Conservation (phyloP, 2,797 vertebrate genomes). For the Myripristis murdjan region DNA sequence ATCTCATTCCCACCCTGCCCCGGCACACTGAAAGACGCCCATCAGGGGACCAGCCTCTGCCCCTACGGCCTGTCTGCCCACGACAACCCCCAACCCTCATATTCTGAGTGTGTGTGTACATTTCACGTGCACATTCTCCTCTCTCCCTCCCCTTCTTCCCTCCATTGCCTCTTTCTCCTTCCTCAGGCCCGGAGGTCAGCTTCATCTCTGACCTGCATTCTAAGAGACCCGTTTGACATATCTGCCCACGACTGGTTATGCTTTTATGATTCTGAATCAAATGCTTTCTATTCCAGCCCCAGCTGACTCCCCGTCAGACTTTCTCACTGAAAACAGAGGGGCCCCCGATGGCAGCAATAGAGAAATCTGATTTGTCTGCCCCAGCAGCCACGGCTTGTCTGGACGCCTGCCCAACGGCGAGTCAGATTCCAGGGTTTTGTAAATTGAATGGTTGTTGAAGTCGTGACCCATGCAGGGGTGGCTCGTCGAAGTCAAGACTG, state of each 20-base stretch:
- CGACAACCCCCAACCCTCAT: slow-evolving; percentile 50
- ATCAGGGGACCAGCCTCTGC: slow-evolving; percentile 74
- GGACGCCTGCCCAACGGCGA: slow-evolving; percentile 24
- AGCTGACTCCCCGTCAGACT: slow-evolving; percentile 63
- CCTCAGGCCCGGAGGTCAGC: slow-evolving; percentile 68
- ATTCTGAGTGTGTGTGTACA: slow-evolving; percentile 2
- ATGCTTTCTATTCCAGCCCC: slow-evolving; percentile 48
- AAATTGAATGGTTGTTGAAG: slow-evolving; percentile 51
- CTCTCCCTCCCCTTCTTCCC: background rate
- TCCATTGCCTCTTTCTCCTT: slow-evolving; percentile 34
- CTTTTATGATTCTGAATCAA: slow-evolving; percentile 59
- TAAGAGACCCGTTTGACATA: slow-evolving; percentile 63
- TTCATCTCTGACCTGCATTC: slow-evolving; percentile 71
- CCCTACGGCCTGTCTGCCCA: slow-evolving; percentile 59
- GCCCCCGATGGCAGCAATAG: slow-evolving; percentile 41
- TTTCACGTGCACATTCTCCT: background rate
- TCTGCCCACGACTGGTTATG: slow-evolving; percentile 59
- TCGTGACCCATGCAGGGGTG: slow-evolving; percentile 22
- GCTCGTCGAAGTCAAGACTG: slow-evolving; percentile 22
- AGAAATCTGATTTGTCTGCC: slow-evolving; percentile 60
- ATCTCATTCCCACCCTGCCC: slow-evolving; percentile 67
- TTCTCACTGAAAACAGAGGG: slow-evolving; percentile 64
- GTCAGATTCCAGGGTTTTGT: slow-evolving; percentile 54
- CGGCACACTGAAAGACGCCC: slow-evolving; percentile 71
- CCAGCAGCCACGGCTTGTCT: slow-evolving; percentile 34